These are phyloP conservation scores for Leptarthrus brevirostris DNA, from an alignment of 2,888 invertebrate genomes.

Conservation along the genomic window DNA sequence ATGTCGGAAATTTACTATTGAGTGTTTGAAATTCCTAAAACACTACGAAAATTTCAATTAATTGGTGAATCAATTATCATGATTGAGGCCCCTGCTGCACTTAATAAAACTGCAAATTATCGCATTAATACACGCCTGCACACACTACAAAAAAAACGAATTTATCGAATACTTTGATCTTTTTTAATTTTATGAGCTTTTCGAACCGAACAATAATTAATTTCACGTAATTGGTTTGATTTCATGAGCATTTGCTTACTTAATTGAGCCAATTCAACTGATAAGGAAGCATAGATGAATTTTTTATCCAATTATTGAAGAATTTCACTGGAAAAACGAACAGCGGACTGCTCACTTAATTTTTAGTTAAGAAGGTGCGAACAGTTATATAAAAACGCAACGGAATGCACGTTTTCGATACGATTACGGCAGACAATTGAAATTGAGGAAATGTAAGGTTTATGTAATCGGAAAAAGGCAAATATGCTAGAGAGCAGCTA, in stretches of 20 bases:
- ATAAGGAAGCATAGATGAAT: conserved; percentile 38
- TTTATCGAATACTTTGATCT: conserved; percentile 3
- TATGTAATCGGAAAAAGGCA: conserved; percentile 5
- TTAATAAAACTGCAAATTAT: too few species aligned
- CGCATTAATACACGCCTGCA: too few species aligned
- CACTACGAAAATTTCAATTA: too few species aligned
- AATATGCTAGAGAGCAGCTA: too few species aligned
- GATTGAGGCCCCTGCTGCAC: too few species aligned
- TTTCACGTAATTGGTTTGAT: conserved; percentile 24
- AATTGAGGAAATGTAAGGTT: conserved; percentile 29
- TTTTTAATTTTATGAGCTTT: not conserved
- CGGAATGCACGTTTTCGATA: conserved; percentile 13
- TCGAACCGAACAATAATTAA: conserved; percentile 29
- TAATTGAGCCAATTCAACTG: conserved; percentile 38
- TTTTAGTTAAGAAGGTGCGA: conserved; percentile 25
- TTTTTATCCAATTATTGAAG: too few species aligned
- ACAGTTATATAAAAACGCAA: conserved; percentile 36
- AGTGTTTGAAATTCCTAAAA: too few species aligned
- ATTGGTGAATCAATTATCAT: too few species aligned
- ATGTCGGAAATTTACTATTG: too few species aligned
- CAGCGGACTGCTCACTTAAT: conserved; percentile 3
- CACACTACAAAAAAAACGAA: not conserved
- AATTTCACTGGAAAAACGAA: conserved; percentile 30
- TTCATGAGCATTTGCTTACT: conserved; percentile 41
- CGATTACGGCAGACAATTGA: conserved; percentile 7